phyloP scores from a whole-genome alignment of 2,113 vertebrate genomes.

The Glaucidium brasilianum region DNA sequence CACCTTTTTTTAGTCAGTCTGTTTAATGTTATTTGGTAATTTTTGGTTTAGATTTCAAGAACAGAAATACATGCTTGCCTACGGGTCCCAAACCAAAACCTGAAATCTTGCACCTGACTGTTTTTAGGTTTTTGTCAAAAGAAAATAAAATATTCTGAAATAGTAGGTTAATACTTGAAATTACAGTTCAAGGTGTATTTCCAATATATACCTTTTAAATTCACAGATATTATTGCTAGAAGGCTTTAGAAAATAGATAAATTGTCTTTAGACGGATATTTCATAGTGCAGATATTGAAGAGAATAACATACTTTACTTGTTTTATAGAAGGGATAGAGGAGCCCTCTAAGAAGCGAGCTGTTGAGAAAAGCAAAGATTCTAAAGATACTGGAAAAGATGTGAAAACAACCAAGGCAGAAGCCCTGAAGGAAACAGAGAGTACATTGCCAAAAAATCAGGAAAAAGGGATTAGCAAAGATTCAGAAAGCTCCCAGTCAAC shows the following conservation, averaged over 20 bases:
- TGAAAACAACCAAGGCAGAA: conserved; percentile 48
- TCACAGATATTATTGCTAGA: not conserved
- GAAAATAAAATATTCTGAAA: not conserved
- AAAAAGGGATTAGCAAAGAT: conserved; percentile 23
- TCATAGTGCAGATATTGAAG: not conserved
- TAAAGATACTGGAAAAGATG: conserved; percentile 57
- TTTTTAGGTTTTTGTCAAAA: not conserved
- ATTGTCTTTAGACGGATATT: not conserved
- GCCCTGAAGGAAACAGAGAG: conserved; percentile 30
- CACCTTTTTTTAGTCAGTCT: rapidly evolving
- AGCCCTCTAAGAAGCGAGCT: conserved; percentile 68
- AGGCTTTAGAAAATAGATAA: not conserved
- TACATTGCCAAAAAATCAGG: conserved; percentile 38
- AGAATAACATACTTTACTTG: not conserved
- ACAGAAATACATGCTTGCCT: not conserved
- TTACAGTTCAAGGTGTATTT: not conserved
- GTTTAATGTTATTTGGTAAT: not conserved
- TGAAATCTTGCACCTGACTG: not conserved
- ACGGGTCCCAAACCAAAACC: not conserved
- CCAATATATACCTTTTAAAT: not conserved
- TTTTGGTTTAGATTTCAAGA: not conserved
- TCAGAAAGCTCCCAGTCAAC: not conserved
- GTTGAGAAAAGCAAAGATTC: conserved; percentile 62
- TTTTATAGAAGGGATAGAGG: conserved; percentile 80
- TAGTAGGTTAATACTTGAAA: not conserved